A percentile compares a stretch with the other conserved stretches of the same genome.
These are phyloP conservation scores for Malurus melanocephalus DNA, from an alignment of 2,113 vertebrate species.

Conservation along the genomic window DNA sequence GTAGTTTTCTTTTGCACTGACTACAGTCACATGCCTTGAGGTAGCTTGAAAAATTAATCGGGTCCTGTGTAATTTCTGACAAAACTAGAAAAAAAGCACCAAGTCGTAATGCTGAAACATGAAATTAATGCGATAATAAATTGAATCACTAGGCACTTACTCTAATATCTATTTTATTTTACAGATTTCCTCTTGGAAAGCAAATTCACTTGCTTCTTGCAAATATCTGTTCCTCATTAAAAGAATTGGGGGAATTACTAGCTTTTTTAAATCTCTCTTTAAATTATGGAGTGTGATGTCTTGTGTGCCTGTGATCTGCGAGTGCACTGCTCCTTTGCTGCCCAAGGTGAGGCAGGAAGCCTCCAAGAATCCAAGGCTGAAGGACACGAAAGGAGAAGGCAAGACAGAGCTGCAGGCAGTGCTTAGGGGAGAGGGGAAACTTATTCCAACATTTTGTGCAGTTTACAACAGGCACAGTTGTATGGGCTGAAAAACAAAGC, in stretches of 20 bases:
- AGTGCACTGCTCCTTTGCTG: not conserved
- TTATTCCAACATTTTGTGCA: not conserved
- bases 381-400: not conserved
- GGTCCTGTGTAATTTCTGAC: not conserved
- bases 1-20: not conserved
- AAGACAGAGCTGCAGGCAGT: not conserved
- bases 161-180: constrained; percentile 3
- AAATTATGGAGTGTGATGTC: not conserved
- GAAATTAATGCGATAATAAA: not conserved
- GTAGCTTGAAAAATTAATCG: not conserved
- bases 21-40: not conserved
- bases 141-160: not conserved
- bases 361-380: not conserved
- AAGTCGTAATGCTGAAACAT: not conserved
- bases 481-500: not conserved
- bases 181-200: constrained; percentile 78
- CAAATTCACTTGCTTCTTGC: constrained; percentile 74
- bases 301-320: not conserved
- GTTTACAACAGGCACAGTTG: not conserved
- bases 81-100: not conserved
- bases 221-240: constrained; percentile 79
- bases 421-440: not conserved
- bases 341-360: not conserved
- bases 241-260: constrained; percentile 76
- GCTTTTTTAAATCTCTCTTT: constrained; percentile 19